phyloP scores from a whole-genome alignment of 2,113 vertebrate genomes.

The Phaethornis superciliosus region DNA sequence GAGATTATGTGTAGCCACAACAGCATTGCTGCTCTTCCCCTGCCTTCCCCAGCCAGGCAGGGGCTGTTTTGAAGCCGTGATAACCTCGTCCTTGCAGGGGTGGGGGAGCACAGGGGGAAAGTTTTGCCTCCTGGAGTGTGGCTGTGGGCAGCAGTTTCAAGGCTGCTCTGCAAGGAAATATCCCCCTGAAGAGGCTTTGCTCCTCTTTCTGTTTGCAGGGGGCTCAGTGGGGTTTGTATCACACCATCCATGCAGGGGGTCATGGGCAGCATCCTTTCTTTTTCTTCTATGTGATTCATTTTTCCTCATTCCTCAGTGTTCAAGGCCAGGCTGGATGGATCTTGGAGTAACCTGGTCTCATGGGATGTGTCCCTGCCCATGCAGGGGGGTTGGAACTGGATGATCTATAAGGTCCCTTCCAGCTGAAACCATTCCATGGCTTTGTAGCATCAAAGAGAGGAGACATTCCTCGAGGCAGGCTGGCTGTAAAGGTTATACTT shows the following conservation, averaged over 20 bases:
- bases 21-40: neutral
- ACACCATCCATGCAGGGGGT: rapidly evolving
- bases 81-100: neutral
- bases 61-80: neutral
- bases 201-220: rapidly evolving
- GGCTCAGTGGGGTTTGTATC: neutral
- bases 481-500: constrained; percentile 21
- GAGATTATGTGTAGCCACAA: neutral
- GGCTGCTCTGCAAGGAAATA: neutral
- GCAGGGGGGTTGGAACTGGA: too few species aligned
- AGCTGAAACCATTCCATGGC: too few species aligned
- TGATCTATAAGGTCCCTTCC: too few species aligned
- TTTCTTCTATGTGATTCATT: neutral
- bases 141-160: neutral
- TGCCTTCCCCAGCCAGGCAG: neutral
- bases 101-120: neutral
- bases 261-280: neutral
- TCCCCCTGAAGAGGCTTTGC: rapidly evolving
- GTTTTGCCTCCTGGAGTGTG: neutral
- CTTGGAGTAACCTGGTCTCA: too few species aligned
- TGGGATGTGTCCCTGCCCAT: too few species aligned
- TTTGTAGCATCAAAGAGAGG: neutral
- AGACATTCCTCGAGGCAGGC: neutral
- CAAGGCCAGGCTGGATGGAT: too few species aligned
- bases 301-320: too few species aligned